Evolutionary conservation across 2,797 vertebrate species (phyloP).

Genomic region (Enteromius trimaculatus): DNA sequence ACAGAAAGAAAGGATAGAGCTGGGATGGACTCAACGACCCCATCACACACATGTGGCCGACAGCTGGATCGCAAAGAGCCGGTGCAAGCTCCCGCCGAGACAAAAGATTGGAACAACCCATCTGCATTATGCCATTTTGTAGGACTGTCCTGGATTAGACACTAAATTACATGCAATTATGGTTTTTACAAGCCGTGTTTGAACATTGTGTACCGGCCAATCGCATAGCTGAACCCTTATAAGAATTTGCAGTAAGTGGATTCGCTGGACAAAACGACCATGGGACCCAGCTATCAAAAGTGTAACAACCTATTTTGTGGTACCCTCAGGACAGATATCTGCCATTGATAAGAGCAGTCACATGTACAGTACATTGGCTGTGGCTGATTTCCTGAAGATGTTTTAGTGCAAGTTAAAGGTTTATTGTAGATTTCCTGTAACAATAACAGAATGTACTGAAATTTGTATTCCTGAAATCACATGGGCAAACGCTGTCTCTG

Average conservation of each 20-base stretch:
- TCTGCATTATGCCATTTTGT: constrained; percentile 42
- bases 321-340: background rate
- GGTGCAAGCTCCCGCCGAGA: constrained; percentile 41
- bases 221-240: constrained; percentile 16
- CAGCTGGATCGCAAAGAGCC: constrained; percentile 68
- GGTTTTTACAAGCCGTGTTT: constrained; percentile 37
- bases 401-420: constrained; percentile 60
- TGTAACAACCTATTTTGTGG: background rate
- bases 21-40: constrained; percentile 74
- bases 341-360: background rate
- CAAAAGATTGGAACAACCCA: constrained; percentile 45
- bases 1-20: constrained; percentile 16
- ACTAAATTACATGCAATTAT: constrained; percentile 40
- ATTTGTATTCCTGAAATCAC: constrained; percentile 58
- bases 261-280: background rate
- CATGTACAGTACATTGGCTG: constrained; percentile 30
- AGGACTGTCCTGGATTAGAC: constrained; percentile 33
- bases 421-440: constrained; percentile 50
- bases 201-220: constrained; percentile 40
- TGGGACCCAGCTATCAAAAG: background rate
- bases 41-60: constrained; percentile 76
- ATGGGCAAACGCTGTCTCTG: constrained; percentile 46
- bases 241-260: background rate
- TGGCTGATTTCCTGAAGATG: constrained; percentile 44
- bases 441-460: constrained; percentile 58